Base-by-base conservation (phyloP, 2,888 invertebrate genomes). In the Metopia argyrocephala region DNA sequence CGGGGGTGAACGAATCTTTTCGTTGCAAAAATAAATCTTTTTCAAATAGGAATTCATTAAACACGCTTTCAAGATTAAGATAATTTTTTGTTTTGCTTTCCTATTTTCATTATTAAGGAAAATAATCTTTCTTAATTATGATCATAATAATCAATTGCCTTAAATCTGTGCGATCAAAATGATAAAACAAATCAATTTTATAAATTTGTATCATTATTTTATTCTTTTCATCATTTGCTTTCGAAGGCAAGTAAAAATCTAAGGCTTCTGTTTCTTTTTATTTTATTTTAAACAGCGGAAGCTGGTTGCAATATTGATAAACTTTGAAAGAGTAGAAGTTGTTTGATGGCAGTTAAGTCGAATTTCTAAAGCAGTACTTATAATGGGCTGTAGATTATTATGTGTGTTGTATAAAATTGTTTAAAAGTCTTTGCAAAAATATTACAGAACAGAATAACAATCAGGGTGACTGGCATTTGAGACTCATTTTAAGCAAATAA, bases 181-280 rank as follows among this genome's bases (percentile, higher is more conserved):
- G 81, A 78, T 81, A 66, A 78, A 71, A 71, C 31, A 69, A 69
- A 65, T 54, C 65, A 76, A 76, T 69, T 74, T 74, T 61, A 74
- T 70, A 66, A 56, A 78, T 62, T 81, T 75, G 64, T 56, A 65
- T 65, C 64, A 76, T 65, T 76, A 74, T 56, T 71, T 69, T 57
- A 28, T 64, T 31, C 66, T 23, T 18, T 12, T 52, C 21, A 27
- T 23, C 4, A 46, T 57, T 48, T 23, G 20, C 38, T 12, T 57
- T 61, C 18, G 52, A 52, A 15, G 15, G 4, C n/a, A 38, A 68
- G 62, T 48, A 61, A 62, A 64, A 64, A 46, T 46, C 45, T 70
- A 61, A 57, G 18, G 59, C 2, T 38, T 38, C 25, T 61, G 31
- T 50, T 59, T 61, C 64, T n/a, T n/a, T n/a, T n/a, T n/a, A n/a